Conservation (phyloP, 2,797 vertebrate species). For the Decapterus maruadsi region DNA sequence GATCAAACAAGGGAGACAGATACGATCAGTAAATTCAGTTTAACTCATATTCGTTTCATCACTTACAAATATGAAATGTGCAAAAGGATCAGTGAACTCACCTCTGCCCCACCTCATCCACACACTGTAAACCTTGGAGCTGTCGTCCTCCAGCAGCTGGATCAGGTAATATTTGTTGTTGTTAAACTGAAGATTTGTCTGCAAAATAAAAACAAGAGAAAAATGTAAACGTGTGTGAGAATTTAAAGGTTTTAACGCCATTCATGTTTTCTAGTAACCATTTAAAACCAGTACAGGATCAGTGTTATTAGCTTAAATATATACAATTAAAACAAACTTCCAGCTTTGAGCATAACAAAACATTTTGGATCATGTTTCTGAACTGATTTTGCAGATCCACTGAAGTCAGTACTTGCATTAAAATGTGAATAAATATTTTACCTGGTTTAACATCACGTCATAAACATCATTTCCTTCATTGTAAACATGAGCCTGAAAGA, state of each 20-base stretch:
- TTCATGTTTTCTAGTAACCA: background rate
- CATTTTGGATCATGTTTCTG: background rate
- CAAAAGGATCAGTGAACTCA: constrained; percentile 55
- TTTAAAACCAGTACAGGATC: too few species aligned
- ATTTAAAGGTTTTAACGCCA: background rate
- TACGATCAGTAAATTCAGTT: background rate
- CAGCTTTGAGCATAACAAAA: background rate
- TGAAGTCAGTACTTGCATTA: background rate
- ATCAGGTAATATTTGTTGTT: constrained; percentile 96
- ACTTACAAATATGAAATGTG: background rate
- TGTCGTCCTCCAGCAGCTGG: constrained; percentile 91
- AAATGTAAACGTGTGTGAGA: background rate
- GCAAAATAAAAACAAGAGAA: constrained; percentile 19
- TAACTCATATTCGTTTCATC: background rate
- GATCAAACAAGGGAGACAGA: constrained; percentile 24
- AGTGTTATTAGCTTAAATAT: too few species aligned
- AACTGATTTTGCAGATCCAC: background rate
- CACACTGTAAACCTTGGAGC: constrained; percentile 86
- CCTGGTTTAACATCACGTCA: constrained; percentile 94
- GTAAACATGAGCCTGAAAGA: constrained; percentile 90
- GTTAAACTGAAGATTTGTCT: constrained; percentile 95
- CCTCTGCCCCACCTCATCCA: constrained; percentile 96
- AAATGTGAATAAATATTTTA: constrained; percentile 62
- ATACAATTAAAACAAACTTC: background rate
- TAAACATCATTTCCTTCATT: constrained; percentile 88